Evolutionary conservation across 2,797 vertebrate genomes (phyloP), one percentile per base, ranked within the genome.

Genomic region (Danio kyathit): DNA sequence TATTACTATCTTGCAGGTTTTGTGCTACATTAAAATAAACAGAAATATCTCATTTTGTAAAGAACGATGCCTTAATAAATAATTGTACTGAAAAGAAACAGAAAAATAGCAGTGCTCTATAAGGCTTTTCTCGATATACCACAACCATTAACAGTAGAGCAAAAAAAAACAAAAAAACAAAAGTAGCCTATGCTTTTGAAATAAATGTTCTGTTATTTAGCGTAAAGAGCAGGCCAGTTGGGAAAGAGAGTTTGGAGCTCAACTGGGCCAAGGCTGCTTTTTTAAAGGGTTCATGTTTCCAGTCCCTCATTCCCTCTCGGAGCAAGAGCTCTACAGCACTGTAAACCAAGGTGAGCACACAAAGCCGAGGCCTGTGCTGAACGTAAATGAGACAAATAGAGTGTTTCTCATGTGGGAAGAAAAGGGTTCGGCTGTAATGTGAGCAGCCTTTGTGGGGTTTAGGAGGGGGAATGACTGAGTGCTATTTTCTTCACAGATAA

Each of bases 291-390:
- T 91, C 91, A 84, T 16, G 79, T 94, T 93, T 88, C 89, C 91
- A 89, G 92, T 89, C 40, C 70, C 90, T 89, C 60, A 84, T 85
- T 78, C 74, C 48, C 74, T 48, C 48, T 79, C 12, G 70, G 73
- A 61, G 86, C 86, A 81, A 72, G 57, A 86, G 91, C 91, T 91
- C 90, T 89, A 88, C 91, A 90, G 88, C 90, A 88, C 88, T 89
- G 92, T 93, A 92, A 92, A 93, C 92, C 91, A 93, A 92, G 91
- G 92, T 90, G 91, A 93, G 90, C 92, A 87, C 85, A 86, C 85
- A 89, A 85, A 88, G 90, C 92, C 85, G 79, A 79, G 78, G 72
- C 82, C 81, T 86, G 91, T 90, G 88, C 89, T 89, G 88, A 92
- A 92, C 17, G 74, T 63, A 69, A 87, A 84, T 81, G 80, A 84